Evolutionary conservation across 1,140 invertebrate genomes (phyloP).

Genomic region (Trigoniulus corallinus): DNA sequence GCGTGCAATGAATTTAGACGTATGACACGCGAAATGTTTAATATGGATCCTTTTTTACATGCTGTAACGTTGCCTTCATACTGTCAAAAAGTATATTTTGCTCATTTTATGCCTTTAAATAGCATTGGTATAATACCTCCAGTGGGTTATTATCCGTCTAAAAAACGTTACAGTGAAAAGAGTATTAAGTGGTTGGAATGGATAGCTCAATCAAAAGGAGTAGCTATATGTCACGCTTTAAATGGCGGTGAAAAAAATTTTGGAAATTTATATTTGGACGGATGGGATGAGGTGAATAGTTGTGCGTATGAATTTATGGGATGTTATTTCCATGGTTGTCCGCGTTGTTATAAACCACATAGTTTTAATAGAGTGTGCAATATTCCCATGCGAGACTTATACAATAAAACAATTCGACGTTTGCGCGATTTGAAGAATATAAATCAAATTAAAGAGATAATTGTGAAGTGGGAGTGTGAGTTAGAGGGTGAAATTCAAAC

Average conservation of each 20-base stretch:
- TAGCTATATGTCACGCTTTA: not conserved
- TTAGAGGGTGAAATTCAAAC: constrained; percentile 6
- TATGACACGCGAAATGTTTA: not conserved
- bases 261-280: constrained; percentile 2
- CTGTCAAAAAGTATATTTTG: constrained; percentile 5
- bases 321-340: constrained; percentile 16
- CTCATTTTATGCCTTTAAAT: not conserved
- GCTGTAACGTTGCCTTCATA: constrained; percentile 7
- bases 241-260: constrained; percentile 1
- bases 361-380: not conserved
- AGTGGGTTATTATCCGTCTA: not conserved
- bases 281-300: not conserved
- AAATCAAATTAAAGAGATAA: constrained; percentile 5
- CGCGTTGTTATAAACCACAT: constrained; percentile 9
- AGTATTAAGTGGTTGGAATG: constrained; percentile 6
- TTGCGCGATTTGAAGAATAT: constrained; percentile 6
- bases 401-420: constrained; percentile 6
- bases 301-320: constrained; percentile 13
- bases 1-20: constrained; percentile 5
- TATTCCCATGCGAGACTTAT: constrained; percentile 9
- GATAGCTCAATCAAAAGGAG: not conserved
- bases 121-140: constrained; percentile 5
- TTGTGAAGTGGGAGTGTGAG: constrained; percentile 14
- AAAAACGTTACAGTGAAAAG: not conserved
- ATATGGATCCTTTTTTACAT: constrained; percentile 6